Evolutionary conservation across 2,113 vertebrate genomes (phyloP), one percentile per base, ranked within the genome.

Genomic region (Malaclemys terrapin): DNA sequence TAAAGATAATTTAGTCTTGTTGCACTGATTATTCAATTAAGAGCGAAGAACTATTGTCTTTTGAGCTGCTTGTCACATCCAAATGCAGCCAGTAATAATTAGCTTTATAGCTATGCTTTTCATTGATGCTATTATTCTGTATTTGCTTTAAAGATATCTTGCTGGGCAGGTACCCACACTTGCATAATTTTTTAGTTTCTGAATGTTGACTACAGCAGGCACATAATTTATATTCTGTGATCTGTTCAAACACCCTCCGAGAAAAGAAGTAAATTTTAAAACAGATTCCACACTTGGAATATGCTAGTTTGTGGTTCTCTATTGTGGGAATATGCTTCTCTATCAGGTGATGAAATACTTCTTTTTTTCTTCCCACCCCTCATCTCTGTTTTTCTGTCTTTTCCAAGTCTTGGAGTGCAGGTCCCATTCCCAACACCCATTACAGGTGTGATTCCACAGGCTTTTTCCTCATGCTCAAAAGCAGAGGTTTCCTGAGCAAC

Each of bases 1-100:
- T 93, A 95, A 95, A 96, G 93, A 87, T 97, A 97, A 95, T 96
- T 97, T 93, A 95, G 76, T 42, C 27, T 89, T 92, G 72, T 92
- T 5, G 0, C 65, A 89, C 80, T 95, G 84, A 97, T 96, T 95
- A 85, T 93, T 97, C 83, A 87, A 76, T 96, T 98, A 94, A 96
- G 95, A 92, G 52, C 17, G 38, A 27, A 35, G 27, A 97, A n/a
- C 49, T 93, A 38, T 95, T 95, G 35, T 96, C 90, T 95, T 95
- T 92, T 79, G 94, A 62, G 56, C 82, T 93, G 35, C 88, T 93
- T 95, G 31, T 91, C 87, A 91, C 47, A 93, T 90, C 53, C 95
- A 94, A 80, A 84, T 89, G 31, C 87, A 93, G 79, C 57, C 93
- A 89, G 85, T 84, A 92, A 82, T 95, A 89, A 87, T 93, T 97